Conservation (phyloP, 2,113 vertebrate genomes). For the Rhinolophus sinicus region DNA sequence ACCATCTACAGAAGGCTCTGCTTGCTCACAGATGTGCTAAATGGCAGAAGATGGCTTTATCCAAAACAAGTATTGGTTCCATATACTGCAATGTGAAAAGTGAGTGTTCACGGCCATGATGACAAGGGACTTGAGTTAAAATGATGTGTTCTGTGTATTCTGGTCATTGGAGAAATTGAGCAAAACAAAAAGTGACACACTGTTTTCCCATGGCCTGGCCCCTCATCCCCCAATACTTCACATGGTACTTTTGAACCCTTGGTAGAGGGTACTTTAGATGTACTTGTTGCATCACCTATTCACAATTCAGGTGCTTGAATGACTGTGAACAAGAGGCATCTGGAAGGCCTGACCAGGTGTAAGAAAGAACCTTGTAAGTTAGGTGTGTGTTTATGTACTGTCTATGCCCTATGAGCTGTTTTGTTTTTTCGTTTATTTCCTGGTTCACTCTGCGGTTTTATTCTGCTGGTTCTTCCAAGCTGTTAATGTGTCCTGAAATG, state of each 20-base stretch:
- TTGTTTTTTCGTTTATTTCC: background rate
- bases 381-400: background rate
- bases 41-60: background rate
- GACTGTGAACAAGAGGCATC: background rate
- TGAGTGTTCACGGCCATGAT: background rate
- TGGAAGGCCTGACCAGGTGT: background rate
- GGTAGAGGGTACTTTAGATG: background rate
- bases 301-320: background rate
- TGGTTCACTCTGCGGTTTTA: background rate
- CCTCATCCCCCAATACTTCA: no score
- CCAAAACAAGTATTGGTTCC: background rate
- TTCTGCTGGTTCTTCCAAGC: background rate
- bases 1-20: background rate
- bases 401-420: background rate
- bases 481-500: background rate
- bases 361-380: background rate
- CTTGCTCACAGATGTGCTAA: background rate
- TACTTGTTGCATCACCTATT: background rate
- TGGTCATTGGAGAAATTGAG: background rate
- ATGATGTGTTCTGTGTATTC: background rate
- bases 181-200: background rate
- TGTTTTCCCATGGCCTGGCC: background rate
- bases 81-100: background rate
- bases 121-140: background rate
- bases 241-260: background rate